A percentile compares a stretch with the other conserved stretches of the same genome.
phyloP scores from a whole-genome alignment of 37 sponge, comb jelly and placozoan genomes.

The Chondrosia reniformis region DNA sequence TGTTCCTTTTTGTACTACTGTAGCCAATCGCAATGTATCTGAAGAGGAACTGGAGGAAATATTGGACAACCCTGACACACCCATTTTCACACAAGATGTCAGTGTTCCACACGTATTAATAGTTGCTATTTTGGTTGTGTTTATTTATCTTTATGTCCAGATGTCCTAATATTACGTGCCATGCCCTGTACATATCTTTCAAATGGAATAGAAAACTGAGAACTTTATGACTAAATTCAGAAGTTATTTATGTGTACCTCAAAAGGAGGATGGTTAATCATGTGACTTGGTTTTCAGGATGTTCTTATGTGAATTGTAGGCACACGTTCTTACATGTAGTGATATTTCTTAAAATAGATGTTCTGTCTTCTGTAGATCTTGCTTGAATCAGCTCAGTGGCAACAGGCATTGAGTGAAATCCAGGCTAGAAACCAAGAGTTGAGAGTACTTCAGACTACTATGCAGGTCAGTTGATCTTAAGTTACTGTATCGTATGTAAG shows the following conservation, averaged over 20 bases:
- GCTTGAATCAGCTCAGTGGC: conserved; percentile 19
- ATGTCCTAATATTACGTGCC: too few species aligned
- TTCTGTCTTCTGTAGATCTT: conserved; percentile 4
- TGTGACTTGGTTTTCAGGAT: too few species aligned
- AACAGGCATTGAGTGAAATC: conserved; percentile 14
- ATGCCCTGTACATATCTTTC: too few species aligned
- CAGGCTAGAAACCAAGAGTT: conserved; percentile 22
- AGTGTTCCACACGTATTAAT: neutral
- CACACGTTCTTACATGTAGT: neutral
- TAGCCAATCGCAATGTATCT: conserved; percentile 19
- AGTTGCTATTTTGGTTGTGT: neutral
- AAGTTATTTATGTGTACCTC: too few species aligned
- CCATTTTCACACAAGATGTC: conserved; percentile 19
- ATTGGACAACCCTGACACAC: conserved; percentile 14
- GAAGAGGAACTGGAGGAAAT: conserved; percentile 17
- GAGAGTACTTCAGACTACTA: conserved; percentile 18
- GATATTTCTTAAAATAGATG: neutral
- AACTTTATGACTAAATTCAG: too few species aligned
- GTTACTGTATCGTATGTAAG: neutral
- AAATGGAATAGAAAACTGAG: too few species aligned
- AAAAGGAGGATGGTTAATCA: too few species aligned
- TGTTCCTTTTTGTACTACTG: too few species aligned
- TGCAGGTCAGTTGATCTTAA: neutral
- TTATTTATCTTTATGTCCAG: neutral
- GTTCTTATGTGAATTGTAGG: too few species aligned